Conservation (phyloP, 2,113 vertebrate genomes). For the Scopus umbretta region DNA sequence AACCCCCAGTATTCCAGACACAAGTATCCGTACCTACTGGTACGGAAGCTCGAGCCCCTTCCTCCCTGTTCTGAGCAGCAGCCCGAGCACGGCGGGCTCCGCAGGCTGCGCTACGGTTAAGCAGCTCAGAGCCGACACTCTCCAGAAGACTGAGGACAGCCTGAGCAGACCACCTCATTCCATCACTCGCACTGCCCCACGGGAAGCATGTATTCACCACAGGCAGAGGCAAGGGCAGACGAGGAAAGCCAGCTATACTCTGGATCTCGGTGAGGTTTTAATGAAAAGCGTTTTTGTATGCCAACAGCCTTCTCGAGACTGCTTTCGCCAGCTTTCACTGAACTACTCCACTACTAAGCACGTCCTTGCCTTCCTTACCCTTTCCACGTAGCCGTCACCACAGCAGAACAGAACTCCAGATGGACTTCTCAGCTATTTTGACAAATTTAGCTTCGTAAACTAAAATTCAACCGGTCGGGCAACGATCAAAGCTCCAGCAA, state of each 20-base stretch:
- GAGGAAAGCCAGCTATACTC: background rate
- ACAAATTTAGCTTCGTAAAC: background rate
- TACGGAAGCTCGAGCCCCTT: fast-evolving
- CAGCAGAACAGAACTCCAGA: background rate
- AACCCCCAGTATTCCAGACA: fast-evolving
- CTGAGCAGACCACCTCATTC: background rate
- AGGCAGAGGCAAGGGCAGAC: background rate
- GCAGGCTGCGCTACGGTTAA: fast-evolving
- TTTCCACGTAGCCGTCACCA: background rate
- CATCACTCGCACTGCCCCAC: fast-evolving
- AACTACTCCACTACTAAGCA: background rate
- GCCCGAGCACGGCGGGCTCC: fast-evolving
- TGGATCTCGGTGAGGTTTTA: background rate
- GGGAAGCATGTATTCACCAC: background rate
- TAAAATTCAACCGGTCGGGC: fast-evolving
- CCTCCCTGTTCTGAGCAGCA: background rate
- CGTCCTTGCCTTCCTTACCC: background rate
- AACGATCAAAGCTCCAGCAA: background rate
- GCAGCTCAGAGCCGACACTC: background rate
- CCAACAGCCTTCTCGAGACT: background rate
- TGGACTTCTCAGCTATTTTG: background rate
- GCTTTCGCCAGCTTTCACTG: background rate
- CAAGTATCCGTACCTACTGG: too few relatives aligned
- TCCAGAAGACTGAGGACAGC: background rate
- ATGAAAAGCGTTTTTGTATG: background rate